phyloP scores from a whole-genome alignment of 2,888 invertebrate species.

The Pilophorus perplexus region DNA sequence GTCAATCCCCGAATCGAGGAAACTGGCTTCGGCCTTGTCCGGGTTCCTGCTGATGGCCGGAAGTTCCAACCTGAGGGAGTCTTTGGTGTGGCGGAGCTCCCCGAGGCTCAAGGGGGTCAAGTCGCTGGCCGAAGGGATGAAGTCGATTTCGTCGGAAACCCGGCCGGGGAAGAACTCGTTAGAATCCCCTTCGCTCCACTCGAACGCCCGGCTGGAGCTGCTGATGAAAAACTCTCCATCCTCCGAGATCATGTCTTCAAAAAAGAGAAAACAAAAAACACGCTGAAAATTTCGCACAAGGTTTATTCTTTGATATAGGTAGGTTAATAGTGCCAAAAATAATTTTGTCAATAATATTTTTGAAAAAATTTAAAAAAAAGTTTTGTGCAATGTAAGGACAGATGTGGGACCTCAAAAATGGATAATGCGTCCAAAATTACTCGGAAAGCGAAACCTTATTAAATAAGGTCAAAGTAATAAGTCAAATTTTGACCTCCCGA shows the following conservation, averaged over 20 bases:
- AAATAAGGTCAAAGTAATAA: too few relatives aligned
- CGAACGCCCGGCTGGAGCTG: slow-evolving; percentile 70
- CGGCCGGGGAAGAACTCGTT: slow-evolving; percentile 48
- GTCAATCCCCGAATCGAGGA: slow-evolving; percentile 54
- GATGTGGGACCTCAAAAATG: too few relatives aligned
- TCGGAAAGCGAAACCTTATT: too few relatives aligned
- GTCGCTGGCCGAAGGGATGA: slow-evolving; percentile 48
- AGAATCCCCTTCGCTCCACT: slow-evolving; percentile 50
- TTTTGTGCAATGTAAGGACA: too few relatives aligned
- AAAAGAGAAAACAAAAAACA: slow-evolving; percentile 17
- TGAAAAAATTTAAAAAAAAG: too few relatives aligned
- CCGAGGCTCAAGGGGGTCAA: slow-evolving; percentile 56
- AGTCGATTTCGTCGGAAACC: slow-evolving; percentile 29
- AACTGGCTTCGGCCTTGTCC: slow-evolving; percentile 59
- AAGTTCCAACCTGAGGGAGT: slow-evolving; percentile 68
- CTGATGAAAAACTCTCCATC: slow-evolving; percentile 73
- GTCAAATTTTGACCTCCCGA: too few relatives aligned
- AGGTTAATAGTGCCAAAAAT: too few relatives aligned
- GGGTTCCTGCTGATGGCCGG: slow-evolving; percentile 34
- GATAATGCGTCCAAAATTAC: too few relatives aligned
- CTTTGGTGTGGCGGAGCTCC: slow-evolving; percentile 69
- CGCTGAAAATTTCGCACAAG: not conserved
- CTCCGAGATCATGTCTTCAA: slow-evolving; percentile 55
- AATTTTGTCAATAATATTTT: too few relatives aligned
- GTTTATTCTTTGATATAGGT: too few relatives aligned